These are phyloP conservation scores for Melieria picta DNA, from an alignment of 2,888 invertebrate genomes.

Conservation along the genomic window DNA sequence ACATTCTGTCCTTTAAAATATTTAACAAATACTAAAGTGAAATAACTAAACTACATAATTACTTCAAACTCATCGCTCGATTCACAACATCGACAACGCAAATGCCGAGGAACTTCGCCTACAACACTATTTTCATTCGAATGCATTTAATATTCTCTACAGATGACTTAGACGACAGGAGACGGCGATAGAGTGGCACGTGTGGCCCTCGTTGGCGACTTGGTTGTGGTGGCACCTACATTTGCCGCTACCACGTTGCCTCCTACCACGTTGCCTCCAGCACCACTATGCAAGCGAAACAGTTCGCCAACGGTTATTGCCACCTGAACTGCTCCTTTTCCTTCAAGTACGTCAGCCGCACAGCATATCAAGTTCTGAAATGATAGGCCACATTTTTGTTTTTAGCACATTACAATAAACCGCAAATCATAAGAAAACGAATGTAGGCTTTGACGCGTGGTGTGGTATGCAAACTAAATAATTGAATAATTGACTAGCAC, in stretches of 20 bases:
- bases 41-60: conserved; percentile 1
- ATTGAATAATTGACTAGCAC: no score
- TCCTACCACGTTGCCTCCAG: conserved; percentile 49
- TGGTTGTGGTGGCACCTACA: conserved; percentile 43
- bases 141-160: neutral
- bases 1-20: conserved; percentile 26
- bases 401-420: neutral
- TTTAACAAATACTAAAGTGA: conserved; percentile 24
- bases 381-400: conserved; percentile 19
- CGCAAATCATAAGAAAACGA: no score
- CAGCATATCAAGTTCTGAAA: conserved; percentile 85
- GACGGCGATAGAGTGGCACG: conserved; percentile 61
- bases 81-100: no score
- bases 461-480: no score
- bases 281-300: conserved; percentile 71
- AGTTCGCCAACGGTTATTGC: conserved; percentile 90
- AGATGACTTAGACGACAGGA: conserved; percentile 53
- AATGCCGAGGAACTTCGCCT: no score
- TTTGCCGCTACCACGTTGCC: conserved; percentile 33
- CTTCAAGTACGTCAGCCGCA: conserved; percentile 91
- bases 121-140: neutral
- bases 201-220: conserved; percentile 60
- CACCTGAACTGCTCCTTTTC: conserved; percentile 86
- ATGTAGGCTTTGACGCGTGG: no score
- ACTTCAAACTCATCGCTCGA: neutral